Evolutionary conservation across 2,113 vertebrate genomes (phyloP), one percentile per base, ranked within the genome.

Genomic region (Neotragus pygmaeus): DNA sequence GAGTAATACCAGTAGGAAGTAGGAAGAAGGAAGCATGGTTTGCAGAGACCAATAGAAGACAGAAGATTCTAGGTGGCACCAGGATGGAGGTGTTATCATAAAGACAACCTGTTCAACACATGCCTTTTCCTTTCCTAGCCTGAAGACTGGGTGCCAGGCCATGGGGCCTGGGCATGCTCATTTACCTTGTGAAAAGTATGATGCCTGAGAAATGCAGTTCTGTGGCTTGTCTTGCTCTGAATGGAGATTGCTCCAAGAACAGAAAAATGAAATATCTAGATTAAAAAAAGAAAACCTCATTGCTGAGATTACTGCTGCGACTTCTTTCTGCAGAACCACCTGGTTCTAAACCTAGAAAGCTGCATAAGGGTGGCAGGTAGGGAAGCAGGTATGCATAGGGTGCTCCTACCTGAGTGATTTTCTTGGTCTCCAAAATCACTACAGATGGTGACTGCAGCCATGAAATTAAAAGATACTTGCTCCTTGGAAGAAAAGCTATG

Each of bases 11-110:
- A 88, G 95, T 90, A 70, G 84, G 97, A 97, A 85, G 49, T 94
- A 33, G 87, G 95, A 97, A 97, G 97, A 98, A 98, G 98, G 97
- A 96, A 85, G 90, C 64, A 43, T 86, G 83, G 53, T 70, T 94
- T 89, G 51, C 85, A 97, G 98, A 97, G 98, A 91, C 97, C 96
- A 95, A 91, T 51, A 97, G 96, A 97, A 90, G 92, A 98, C 94
- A 75, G 96, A 98, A 96, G 91, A 96, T 91, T 94, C 95, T 77
- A 96, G 97, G 96, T 94, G 96, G 83, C 95, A 85, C 83, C 96
- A 82, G 95, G 90, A 88, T 36, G 89, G 97, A 90, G 92, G 96
- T 97, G 83, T 86, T 95, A 95, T 98, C 95, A 91, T 90, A 11
- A 78, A 10, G 97, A 94, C 96, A 97, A 90, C 89, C 90, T 93